These are phyloP conservation scores for Lamellibrachia columna DNA, from an alignment of 2,888 invertebrate genomes.

Conservation along the genomic window DNA sequence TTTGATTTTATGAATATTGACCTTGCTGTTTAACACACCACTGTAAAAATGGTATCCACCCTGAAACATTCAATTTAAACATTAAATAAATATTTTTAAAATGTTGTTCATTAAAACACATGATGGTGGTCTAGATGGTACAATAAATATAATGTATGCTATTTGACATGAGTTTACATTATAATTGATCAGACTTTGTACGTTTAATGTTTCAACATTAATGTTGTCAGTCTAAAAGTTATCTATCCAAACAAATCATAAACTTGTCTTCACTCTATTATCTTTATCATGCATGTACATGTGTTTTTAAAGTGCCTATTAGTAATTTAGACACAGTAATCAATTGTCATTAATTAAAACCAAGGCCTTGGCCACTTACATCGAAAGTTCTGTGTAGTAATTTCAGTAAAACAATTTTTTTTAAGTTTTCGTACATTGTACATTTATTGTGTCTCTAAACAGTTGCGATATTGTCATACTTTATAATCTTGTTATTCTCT, in stretches of 20 bases:
- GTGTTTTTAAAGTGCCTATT: background rate
- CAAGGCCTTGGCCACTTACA: background rate
- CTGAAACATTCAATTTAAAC: no score
- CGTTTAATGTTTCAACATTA: background rate
- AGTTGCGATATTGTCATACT: background rate
- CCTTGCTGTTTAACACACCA: no score
- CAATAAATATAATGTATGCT: no score
- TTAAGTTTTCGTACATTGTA: background rate
- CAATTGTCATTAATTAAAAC: background rate
- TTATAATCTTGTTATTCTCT: background rate
- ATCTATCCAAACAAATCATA: background rate
- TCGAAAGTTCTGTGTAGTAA: background rate
- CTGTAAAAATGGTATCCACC: no score
- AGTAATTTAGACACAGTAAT: background rate
- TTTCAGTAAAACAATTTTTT: background rate
- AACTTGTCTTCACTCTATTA: background rate
- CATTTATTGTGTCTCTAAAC: background rate
- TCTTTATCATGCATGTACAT: background rate
- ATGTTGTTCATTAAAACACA: no score
- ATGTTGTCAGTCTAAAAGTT: background rate
- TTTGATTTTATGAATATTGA: no score
- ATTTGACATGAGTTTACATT: background rate
- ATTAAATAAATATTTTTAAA: no score
- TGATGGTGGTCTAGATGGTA: no score
- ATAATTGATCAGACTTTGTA: background rate